A percentile compares a stretch with the other conserved stretches of the same genome.
These are phyloP conservation scores for Oreochromis grahami DNA, from an alignment of 2,797 vertebrate genomes.

Conservation along the genomic window DNA sequence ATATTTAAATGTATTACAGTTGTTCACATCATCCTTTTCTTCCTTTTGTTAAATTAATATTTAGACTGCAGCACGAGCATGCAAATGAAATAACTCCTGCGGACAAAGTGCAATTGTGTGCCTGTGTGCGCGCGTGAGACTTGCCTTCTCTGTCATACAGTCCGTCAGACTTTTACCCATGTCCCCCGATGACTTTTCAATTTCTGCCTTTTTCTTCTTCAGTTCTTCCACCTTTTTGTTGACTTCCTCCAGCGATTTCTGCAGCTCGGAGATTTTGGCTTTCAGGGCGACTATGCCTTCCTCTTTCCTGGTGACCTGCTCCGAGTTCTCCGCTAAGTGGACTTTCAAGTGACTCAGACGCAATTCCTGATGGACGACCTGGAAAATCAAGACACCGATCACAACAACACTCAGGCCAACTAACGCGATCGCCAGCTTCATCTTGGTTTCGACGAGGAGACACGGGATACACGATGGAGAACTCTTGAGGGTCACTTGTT, in stretches of 20 bases:
- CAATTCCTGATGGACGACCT: conserved; percentile 64
- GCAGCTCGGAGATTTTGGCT: conserved; percentile 15
- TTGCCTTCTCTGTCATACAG: conserved; percentile 66
- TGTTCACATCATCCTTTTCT: not conserved
- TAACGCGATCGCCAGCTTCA: conserved; percentile 38
- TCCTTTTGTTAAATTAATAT: accelerated
- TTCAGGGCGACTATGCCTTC: conserved; percentile 30
- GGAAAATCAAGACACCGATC: conserved; percentile 38
- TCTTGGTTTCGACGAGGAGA: not conserved
- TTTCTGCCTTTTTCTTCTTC: not conserved
- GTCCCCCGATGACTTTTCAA: accelerated
- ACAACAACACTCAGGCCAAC: conserved; percentile 14
- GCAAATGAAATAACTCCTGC: not conserved
- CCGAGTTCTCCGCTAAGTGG: not conserved
- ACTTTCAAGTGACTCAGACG: not conserved
- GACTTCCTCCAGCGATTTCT: not conserved
- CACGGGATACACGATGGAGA: not conserved
- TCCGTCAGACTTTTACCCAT: not conserved
- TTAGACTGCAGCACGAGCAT: not conserved
- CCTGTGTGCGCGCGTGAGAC: not conserved
- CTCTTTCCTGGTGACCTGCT: conserved; percentile 47
- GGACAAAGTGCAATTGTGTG: not conserved
- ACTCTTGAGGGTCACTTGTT: not conserved
- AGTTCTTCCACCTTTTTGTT: conserved; percentile 3
- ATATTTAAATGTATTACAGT: not conserved